phyloP scores from a whole-genome alignment of 37 sponge, comb jelly and placozoan genomes.

The Aphrocallistes beatrix region DNA sequence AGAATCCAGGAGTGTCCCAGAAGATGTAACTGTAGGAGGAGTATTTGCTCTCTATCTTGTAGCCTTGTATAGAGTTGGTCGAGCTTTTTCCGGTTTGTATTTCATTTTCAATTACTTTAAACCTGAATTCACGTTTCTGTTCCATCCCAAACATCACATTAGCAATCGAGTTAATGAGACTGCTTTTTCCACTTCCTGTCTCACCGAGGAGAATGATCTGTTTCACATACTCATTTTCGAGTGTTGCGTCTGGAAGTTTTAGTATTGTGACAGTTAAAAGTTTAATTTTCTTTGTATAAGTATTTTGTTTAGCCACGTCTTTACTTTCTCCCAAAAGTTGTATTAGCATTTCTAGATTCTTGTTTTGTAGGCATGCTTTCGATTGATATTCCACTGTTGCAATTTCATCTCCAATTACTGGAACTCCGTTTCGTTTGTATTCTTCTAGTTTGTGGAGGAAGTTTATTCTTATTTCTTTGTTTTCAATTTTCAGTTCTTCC shows the following conservation, averaged over 20 bases:
- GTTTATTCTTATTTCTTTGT: background rate
- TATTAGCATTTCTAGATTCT: background rate
- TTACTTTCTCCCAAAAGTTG: background rate
- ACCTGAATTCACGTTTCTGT: background rate
- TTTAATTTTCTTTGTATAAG: background rate
- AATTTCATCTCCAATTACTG: background rate
- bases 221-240: background rate
- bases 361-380: background rate
- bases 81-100: background rate
- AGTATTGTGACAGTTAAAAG: background rate
- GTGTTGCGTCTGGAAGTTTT: background rate
- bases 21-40: background rate
- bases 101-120: background rate
- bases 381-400: background rate
- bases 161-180: background rate
- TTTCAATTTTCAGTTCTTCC: background rate
- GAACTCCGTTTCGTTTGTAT: background rate
- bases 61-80: background rate
- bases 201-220: background rate
- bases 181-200: background rate
- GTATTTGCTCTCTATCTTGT: background rate
- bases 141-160: background rate
- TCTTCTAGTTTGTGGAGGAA: background rate
- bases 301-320: background rate
- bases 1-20: slow-evolving; percentile 6